These are phyloP conservation scores for Zaprionus kolodkinae DNA, from an alignment of 1,140 invertebrate species.

Conservation along the genomic window DNA sequence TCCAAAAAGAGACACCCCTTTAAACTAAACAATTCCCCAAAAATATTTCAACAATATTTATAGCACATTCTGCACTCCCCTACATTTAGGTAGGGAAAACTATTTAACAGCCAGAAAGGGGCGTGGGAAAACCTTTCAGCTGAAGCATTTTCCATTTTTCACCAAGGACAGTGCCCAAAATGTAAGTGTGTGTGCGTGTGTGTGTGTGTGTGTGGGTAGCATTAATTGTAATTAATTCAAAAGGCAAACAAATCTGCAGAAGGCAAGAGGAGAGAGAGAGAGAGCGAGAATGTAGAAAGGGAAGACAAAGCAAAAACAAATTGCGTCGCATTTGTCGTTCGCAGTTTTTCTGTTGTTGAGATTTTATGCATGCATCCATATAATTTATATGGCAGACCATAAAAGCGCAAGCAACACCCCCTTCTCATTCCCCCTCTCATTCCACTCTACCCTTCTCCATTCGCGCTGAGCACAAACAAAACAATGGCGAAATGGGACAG, in stretches of 20 bases:
- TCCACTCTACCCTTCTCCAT: neutral
- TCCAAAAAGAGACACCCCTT: neutral
- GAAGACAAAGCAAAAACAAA: constrained; percentile 27
- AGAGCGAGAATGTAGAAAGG: neutral
- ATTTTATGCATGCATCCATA: constrained; percentile 54
- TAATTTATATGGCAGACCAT: constrained; percentile 68
- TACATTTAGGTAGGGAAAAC: neutral
- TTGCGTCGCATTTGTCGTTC: constrained; percentile 48
- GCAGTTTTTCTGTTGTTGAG: constrained; percentile 23
- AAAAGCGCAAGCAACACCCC: constrained; percentile 58
- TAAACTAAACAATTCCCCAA: neutral
- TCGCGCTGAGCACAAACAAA: constrained; percentile 21
- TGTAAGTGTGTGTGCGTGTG: neutral
- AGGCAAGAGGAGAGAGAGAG: constrained; percentile 39
- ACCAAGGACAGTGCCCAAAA: neutral
- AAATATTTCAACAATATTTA: constrained; percentile 2
- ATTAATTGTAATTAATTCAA: constrained; percentile 45
- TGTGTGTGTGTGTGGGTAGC: neutral
- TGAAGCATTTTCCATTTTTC: neutral
- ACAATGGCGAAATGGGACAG: constrained; percentile 26
- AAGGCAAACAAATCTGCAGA: constrained; percentile 17
- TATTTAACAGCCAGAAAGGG: neutral
- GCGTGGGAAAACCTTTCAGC: neutral
- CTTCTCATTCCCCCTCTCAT: neutral
- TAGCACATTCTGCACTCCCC: neutral